Conservation (phyloP, 2,113 vertebrate species). For the Pelvicachromis taeniatus region DNA sequence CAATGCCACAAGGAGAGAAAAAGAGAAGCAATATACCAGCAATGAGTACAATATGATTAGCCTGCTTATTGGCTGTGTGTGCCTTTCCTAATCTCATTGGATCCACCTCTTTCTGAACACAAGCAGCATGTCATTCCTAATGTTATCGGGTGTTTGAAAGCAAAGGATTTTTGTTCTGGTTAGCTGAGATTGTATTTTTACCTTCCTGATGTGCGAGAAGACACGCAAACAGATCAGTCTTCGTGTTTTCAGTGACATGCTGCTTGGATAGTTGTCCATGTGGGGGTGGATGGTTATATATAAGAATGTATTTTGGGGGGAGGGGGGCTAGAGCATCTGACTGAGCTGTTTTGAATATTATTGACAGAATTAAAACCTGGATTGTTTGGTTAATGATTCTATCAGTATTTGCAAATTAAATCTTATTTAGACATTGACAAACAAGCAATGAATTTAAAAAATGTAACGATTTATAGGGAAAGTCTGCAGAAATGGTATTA, state of each 20-base stretch:
- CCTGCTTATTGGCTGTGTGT: slow-evolving; percentile 45
- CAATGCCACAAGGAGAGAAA: not conserved
- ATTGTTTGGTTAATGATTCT: not conserved
- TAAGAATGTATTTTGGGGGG: not conserved
- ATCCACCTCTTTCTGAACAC: slow-evolving; percentile 43
- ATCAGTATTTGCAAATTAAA: not conserved
- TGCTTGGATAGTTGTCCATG: not conserved
- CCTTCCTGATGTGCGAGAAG: slow-evolving; percentile 9
- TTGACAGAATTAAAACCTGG: not conserved
- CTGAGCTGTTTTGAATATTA: slow-evolving; percentile 8
- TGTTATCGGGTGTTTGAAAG: slow-evolving; percentile 26
- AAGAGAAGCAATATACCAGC: slow-evolving; percentile 32
- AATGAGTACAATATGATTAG: slow-evolving; percentile 58
- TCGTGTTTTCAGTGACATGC: not conserved
- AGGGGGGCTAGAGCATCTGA: not conserved
- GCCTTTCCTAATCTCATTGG: slow-evolving; percentile 54
- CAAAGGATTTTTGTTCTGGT: not conserved
- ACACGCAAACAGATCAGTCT: slow-evolving; percentile 1
- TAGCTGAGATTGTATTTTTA: slow-evolving; percentile 24
- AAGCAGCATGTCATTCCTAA: slow-evolving; percentile 35
- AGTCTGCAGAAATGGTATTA: not conserved
- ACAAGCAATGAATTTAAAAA: rapidly evolving
- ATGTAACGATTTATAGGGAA: not conserved
- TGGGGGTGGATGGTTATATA: not conserved
- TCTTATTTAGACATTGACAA: not conserved